Conservation (phyloP, 2,888 invertebrate genomes). For the Stenoptilia bipunctidactyla region DNA sequence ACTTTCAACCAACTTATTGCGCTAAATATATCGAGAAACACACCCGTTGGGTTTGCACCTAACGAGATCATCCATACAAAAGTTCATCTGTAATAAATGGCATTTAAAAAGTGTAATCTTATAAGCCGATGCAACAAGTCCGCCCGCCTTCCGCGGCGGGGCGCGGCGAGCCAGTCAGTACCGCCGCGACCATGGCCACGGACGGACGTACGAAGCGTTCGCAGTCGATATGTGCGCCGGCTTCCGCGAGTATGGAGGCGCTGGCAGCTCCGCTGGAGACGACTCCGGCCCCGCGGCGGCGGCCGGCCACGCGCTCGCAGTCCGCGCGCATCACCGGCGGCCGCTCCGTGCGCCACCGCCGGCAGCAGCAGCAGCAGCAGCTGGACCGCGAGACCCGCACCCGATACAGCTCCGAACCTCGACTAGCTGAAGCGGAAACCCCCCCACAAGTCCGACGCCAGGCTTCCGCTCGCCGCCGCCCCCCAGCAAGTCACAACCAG, state of each 20-base stretch:
- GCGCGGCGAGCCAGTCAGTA: constrained; percentile 38
- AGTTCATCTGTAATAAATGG: constrained; percentile 4
- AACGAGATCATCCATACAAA: too few relatives aligned
- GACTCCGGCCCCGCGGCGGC: constrained; percentile 71
- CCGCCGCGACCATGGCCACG: constrained; percentile 72
- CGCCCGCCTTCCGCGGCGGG: constrained; percentile 4
- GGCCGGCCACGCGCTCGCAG: constrained; percentile 82
- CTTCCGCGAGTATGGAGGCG: constrained; percentile 77
- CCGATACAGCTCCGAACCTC: constrained; percentile 77
- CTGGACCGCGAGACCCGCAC: constrained; percentile 66
- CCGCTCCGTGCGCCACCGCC: constrained; percentile 64
- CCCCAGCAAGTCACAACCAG: constrained; percentile 52
- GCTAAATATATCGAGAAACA: too few relatives aligned
- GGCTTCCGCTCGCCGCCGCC: constrained; percentile 71
- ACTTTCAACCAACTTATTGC: too few relatives aligned
- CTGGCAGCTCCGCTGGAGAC: constrained; percentile 66
- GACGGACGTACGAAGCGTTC: constrained; percentile 78
- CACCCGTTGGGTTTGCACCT: too few relatives aligned
- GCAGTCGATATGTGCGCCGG: constrained; percentile 81
- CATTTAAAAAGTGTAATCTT: not conserved
- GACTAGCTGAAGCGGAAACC: constrained; percentile 75
- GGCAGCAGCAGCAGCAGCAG: constrained; percentile 58
- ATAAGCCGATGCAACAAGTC: constrained; percentile 12
- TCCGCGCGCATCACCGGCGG: constrained; percentile 79
- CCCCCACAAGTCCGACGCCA: constrained; percentile 76